Conservation (phyloP, 2,888 invertebrate species). For the Ectobius pallidus region DNA sequence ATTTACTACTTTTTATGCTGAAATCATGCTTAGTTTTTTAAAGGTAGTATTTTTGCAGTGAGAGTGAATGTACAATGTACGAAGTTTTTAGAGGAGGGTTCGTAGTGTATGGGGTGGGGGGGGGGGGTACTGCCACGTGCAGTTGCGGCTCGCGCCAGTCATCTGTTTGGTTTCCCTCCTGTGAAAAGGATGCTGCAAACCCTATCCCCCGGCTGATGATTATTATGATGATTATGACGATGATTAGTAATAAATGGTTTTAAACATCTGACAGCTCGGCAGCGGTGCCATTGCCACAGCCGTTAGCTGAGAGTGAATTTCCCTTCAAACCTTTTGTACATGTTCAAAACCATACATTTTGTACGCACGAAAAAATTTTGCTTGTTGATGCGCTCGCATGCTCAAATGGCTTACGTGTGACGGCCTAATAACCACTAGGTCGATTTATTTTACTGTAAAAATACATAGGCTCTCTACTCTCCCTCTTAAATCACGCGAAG, state of each 20-base stretch:
- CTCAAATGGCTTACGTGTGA: too few relatives aligned
- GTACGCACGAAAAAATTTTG: too few relatives aligned
- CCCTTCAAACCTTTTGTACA: neutral
- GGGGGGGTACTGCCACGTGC: constrained; percentile 4
- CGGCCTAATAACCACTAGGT: too few relatives aligned
- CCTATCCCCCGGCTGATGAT: neutral
- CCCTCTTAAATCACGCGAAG: too few relatives aligned
- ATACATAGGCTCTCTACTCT: too few relatives aligned
- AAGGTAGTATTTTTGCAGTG: too few relatives aligned
- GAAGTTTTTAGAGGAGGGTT: too few relatives aligned
- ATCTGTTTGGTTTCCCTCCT: constrained; percentile 14
- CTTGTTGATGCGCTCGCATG: too few relatives aligned
- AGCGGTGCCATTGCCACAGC: neutral
- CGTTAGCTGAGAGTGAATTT: neutral
- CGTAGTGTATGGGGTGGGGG: neutral
- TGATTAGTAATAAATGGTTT: constrained; percentile 23
- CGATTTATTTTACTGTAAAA: too few relatives aligned
- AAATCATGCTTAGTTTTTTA: too few relatives aligned
- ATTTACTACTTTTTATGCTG: too few relatives aligned
- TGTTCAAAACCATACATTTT: neutral
- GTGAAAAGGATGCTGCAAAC: constrained; percentile 2
- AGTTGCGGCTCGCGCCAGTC: constrained; percentile 10
- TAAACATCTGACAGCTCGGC: constrained; percentile 19
- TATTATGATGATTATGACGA: constrained; percentile 6
- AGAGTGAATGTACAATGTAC: neutral